Conservation (phyloP, 2,113 vertebrate genomes). For the Egretta garzetta region DNA sequence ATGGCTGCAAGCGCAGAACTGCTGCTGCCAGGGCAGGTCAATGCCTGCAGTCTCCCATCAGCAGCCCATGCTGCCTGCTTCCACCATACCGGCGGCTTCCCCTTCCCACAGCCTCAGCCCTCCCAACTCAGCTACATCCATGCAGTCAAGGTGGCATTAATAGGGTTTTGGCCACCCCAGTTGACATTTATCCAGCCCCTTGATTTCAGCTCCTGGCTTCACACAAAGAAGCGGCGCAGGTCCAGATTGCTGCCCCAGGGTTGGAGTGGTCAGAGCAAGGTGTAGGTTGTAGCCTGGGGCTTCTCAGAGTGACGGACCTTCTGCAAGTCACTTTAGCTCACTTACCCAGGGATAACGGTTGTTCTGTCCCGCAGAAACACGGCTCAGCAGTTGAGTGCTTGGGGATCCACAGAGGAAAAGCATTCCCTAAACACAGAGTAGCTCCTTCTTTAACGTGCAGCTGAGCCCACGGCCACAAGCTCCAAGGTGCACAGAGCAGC, state of each 20-base stretch:
- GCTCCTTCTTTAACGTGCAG: background rate
- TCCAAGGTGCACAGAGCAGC: background rate
- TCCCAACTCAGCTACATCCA: background rate
- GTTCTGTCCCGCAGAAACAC: background rate
- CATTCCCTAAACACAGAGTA: background rate
- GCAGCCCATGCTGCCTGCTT: background rate
- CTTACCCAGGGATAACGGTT: background rate
- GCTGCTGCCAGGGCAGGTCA: background rate
- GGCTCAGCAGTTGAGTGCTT: fast-evolving
- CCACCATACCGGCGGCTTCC: background rate
- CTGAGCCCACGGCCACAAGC: background rate
- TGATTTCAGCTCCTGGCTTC: background rate
- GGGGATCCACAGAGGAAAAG: background rate
- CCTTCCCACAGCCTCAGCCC: background rate
- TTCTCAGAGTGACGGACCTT: background rate
- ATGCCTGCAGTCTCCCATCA: fast-evolving
- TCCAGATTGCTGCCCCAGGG: background rate
- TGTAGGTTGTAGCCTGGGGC: background rate
- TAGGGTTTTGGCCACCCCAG: background rate
- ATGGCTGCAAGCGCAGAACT: background rate
- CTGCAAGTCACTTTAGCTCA: background rate
- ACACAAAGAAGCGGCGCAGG: fast-evolving
- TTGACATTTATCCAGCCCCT: background rate
- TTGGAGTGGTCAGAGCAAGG: background rate
- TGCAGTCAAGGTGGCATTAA: fast-evolving